phyloP scores from a whole-genome alignment of 2,113 vertebrate genomes.

The Chaetura pelagica region DNA sequence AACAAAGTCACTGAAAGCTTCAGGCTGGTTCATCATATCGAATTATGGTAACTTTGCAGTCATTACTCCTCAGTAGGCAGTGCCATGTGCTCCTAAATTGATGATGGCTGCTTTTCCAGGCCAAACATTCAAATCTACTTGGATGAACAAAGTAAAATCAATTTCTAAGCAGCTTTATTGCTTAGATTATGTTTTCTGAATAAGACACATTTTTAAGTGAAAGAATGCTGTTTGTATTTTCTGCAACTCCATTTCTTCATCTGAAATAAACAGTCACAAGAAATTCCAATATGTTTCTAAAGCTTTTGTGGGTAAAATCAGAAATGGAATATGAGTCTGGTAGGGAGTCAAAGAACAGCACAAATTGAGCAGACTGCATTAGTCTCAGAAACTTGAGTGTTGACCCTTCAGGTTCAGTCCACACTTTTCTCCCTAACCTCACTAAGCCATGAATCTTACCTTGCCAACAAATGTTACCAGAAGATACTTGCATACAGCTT shows the following conservation, averaged over 20 bases:
- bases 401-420: neutral
- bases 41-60: neutral
- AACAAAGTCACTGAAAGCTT: neutral
- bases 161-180: neutral
- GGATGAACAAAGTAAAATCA: neutral
- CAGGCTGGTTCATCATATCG: neutral
- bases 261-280: neutral
- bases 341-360: neutral
- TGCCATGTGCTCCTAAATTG: neutral
- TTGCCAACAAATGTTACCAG: neutral
- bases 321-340: neutral
- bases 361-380: neutral
- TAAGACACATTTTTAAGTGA: neutral
- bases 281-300: neutral
- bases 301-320: neutral
- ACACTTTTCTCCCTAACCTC: neutral
- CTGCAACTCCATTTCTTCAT: neutral
- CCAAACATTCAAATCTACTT: neutral
- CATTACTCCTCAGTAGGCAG: neutral
- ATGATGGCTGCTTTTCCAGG: neutral
- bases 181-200: neutral
- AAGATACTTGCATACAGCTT: neutral
- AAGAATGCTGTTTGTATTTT: neutral
- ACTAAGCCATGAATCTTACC: neutral
- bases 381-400: neutral